Base-by-base conservation (phyloP, 53 echinoderm and acorn worm species). In the Paracentrotus lividus region DNA sequence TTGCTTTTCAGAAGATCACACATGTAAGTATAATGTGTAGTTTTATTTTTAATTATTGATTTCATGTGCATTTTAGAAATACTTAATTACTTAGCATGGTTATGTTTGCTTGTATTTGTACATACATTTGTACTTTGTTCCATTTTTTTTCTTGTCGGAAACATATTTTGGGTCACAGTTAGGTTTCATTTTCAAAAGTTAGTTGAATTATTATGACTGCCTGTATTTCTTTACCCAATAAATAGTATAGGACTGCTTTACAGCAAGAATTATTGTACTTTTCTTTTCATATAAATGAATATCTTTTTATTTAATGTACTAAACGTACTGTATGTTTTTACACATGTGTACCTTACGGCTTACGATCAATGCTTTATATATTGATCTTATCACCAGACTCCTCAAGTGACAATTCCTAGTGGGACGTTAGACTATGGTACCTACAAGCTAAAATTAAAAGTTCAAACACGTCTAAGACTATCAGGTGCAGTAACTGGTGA, bases 361-460 rank as follows among this genome's bases (percentile, higher is more conserved):
- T 52, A 12, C 10, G 15, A 52, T 9, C 52, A 52, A 15, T 29
- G 64, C 8, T 38, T 72, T 18, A 21, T 72, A 0, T 72, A 45
- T 81, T 81, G 3, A 8, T 5, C 47, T 27, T 81, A 12, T 34
- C 8, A 34, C 21, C 40, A 87, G 87, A 58, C 24, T 2, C 58
- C 57, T 87, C 55, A 87, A 56, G 36, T 87, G 57, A 42, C 21
- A 7, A 87, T 87, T 38, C 87, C 87, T 32, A 55, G 57, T 7
- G 55, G 87, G 21, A 87, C 87, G 4, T 34, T 87, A 33, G 31
- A 16, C 33, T 87, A 87, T 49, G 87, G 87, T 21, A 36, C 20
- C 34, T 56, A 87, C 24, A 55, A 21, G 7, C 16, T 87, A 2
- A 21, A 87, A 36, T 32, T 87, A 18, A 52, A 34, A 38, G 87